These are phyloP conservation scores for Priocnemis perturbator DNA, from an alignment of 2,888 invertebrate genomes.

Conservation along the genomic window DNA sequence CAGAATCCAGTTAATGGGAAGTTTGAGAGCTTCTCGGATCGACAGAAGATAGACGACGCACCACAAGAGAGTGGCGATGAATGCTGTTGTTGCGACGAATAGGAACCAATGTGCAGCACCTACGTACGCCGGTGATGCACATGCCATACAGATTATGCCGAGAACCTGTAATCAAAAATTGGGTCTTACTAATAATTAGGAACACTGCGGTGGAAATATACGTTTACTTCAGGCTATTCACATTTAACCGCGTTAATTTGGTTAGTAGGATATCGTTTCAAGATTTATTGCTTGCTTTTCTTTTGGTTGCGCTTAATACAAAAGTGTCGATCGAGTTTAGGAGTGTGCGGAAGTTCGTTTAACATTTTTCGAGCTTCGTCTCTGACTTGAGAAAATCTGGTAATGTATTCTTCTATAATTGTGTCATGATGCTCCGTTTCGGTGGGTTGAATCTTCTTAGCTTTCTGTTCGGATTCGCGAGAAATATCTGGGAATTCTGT, in stretches of 20 bases:
- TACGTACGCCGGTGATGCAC: conserved; percentile 83
- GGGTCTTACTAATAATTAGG: too few relatives aligned
- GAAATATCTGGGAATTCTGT: conserved; percentile 46
- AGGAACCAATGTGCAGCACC: conserved; percentile 87
- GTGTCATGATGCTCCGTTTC: conserved; percentile 50
- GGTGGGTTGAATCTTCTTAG: neutral
- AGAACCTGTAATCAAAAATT: conserved; percentile 80
- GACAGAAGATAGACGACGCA: conserved; percentile 87
- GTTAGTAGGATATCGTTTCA: too few relatives aligned
- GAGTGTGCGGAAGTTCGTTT: conserved; percentile 1
- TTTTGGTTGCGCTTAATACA: too few relatives aligned
- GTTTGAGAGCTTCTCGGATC: conserved; percentile 85
- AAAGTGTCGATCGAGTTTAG: conserved; percentile 52
- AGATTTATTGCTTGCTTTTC: too few relatives aligned
- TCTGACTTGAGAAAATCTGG: conserved; percentile 43
- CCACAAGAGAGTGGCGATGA: conserved; percentile 90
- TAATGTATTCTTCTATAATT: conserved; percentile 23
- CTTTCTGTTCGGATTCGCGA: neutral
- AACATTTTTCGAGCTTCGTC: conserved; percentile 58
- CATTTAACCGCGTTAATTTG: too few relatives aligned
- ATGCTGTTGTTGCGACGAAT: conserved; percentile 88
- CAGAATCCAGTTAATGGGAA: conserved; percentile 90
- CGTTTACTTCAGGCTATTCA: too few relatives aligned
- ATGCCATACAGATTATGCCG: conserved; percentile 90
- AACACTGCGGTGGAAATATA: too few relatives aligned